These are phyloP conservation scores for Dinocampus coccinellae DNA, from an alignment of 2,888 invertebrate species.

Conservation along the genomic window DNA sequence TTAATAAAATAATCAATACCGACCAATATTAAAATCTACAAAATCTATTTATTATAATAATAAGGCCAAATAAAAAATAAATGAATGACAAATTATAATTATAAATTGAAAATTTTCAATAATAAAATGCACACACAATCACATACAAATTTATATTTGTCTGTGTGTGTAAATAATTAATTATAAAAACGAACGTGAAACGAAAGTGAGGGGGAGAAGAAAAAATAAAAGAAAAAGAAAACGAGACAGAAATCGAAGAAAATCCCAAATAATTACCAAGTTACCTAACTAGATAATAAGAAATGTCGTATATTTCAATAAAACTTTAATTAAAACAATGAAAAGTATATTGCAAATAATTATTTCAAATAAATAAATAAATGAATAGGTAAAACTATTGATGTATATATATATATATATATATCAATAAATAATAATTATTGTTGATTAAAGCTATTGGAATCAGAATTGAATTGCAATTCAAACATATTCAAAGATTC, in stretches of 20 bases:
- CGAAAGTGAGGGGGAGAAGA: not conserved
- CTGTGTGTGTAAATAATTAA: not conserved
- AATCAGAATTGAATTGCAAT: not conserved
- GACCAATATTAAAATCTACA: not conserved
- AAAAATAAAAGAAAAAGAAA: not conserved
- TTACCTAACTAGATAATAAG: constrained; percentile 21
- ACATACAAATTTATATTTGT: too few species aligned
- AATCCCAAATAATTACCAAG: constrained; percentile 29
- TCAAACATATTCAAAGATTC: not conserved
- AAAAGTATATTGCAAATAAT: not conserved
- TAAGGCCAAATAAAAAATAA: not conserved
- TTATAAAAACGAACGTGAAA: not conserved
- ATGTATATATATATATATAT: not conserved
- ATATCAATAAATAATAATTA: not conserved
- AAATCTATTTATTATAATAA: not conserved
- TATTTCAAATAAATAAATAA: not conserved
- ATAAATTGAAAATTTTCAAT: not conserved
- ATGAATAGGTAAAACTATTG: too few species aligned
- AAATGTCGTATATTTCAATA: not conserved
- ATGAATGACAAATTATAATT: not conserved
- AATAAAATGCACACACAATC: too few species aligned
- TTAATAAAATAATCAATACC: not conserved
- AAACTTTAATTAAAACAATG: not conserved
- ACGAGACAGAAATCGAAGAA: constrained; percentile 16
- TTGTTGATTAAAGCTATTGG: not conserved